Evolutionary conservation across 1,140 invertebrate genomes (phyloP).

Genomic region (Aphaenogaster ashmeadi): DNA sequence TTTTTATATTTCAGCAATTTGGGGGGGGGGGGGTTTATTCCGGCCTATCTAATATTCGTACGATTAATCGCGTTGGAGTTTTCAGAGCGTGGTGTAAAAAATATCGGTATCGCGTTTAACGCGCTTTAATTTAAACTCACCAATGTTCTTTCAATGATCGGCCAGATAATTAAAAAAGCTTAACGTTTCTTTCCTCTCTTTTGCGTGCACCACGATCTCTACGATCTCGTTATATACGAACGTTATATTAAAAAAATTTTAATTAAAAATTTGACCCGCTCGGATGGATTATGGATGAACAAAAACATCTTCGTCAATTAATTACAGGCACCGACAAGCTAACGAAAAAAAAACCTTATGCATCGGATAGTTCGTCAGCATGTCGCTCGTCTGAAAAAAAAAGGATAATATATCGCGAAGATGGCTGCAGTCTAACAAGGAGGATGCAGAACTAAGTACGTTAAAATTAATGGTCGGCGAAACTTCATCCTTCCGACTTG

Average conservation of each 20-base stretch:
- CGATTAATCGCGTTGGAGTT: slow-evolving; percentile 50
- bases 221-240: slow-evolving; percentile 30
- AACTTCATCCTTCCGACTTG: slow-evolving; percentile 60
- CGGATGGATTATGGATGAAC: slow-evolving; percentile 49
- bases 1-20: slow-evolving; percentile 10
- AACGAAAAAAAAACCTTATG: slow-evolving; percentile 52
- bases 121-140: slow-evolving; percentile 57
- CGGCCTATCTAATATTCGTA: slow-evolving; percentile 33
- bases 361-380: slow-evolving; percentile 57
- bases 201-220: slow-evolving; percentile 35
- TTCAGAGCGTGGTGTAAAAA: slow-evolving; percentile 46
- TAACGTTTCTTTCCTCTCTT: slow-evolving; percentile 31
- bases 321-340: slow-evolving; percentile 66
- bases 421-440: slow-evolving; percentile 71
- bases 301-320: slow-evolving; percentile 71
- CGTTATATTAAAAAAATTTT: slow-evolving; percentile 65
- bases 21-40: background rate
- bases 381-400: slow-evolving; percentile 54
- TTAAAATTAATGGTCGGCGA: slow-evolving; percentile 74
- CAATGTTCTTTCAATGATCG: slow-evolving; percentile 61
- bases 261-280: slow-evolving; percentile 66
- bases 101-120: slow-evolving; percentile 53
- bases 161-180: slow-evolving; percentile 63
- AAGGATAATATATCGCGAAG: slow-evolving; percentile 66
- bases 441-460: slow-evolving; percentile 64